Base-by-base conservation (phyloP, 2,797 vertebrate genomes). In the Atherinosoma microstoma region DNA sequence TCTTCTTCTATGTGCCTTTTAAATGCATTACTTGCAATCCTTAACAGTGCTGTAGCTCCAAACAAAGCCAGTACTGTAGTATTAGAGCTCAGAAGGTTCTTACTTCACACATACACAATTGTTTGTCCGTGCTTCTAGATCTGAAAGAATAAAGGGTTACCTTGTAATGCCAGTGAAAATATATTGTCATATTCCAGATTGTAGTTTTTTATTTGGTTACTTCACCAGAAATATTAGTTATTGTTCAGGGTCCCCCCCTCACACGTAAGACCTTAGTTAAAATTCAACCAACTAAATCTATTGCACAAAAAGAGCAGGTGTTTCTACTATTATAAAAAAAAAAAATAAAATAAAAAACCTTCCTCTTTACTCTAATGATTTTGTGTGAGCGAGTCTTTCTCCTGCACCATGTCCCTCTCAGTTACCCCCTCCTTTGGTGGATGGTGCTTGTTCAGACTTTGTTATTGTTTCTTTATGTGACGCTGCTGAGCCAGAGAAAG, bases 381-480 rank as follows among this genome's bases (percentile, higher is more conserved):
- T 61, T 59, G 36, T 67, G 38, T 30, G 24, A 27, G 32, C 60
- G 67, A 53, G 53, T 42, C 64, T 42, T 67, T 51, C 36, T 60
- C 16, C 36, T 51, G 38, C 69, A 57, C 65, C 36, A 6, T 61
- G 70, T 84, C 75, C 73, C 78, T 59, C 67, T 65, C 66, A 53
- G 57, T 56, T 24, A 27, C 49, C 57, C n/a, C 58, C 36, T 47
- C 47, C 60, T 80, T 65, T 73, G 67, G 80, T 81, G 85, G 81
- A 72, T 81, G 59, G 63, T 30, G 79, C 82, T 87, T 88, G 87
- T 86, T 92, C 84, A 84, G 90, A 87, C 86, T 88, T 73, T 85
- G 83, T 89, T 91, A 91, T 92, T 92, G 92, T 92, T 91, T 91
- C 90, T 92, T 88, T 89, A 85, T 91, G 88, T 90, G 84, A 83